Conservation (phyloP, 2,113 vertebrate species). For the Chaetorhynchus papuensis region DNA sequence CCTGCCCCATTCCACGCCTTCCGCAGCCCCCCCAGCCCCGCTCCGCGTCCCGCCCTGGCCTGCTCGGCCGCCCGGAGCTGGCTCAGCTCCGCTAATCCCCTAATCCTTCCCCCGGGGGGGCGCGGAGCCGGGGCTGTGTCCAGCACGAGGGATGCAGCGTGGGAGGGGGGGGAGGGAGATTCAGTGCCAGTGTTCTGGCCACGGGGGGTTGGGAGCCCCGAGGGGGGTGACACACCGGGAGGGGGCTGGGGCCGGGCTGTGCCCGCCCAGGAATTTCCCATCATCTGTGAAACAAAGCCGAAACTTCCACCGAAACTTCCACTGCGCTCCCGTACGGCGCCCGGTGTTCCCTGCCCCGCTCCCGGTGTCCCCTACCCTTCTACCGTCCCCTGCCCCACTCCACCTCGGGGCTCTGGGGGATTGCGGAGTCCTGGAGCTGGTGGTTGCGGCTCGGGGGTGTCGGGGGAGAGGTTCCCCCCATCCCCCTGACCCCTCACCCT, state of each 20-base stretch:
- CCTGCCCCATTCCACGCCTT: background rate
- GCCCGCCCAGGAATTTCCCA: slow-evolving; percentile 46
- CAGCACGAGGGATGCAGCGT: background rate
- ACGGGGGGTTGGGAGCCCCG: background rate
- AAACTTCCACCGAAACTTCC: background rate
- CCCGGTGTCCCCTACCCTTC: background rate
- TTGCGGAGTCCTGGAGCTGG: background rate
- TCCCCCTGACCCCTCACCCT: background rate
- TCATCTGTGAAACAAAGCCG: slow-evolving; percentile 19
- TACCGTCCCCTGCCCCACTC: background rate
- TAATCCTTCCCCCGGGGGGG: background rate
- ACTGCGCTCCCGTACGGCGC: background rate
- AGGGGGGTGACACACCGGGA: background rate
- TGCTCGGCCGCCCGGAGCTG: background rate
- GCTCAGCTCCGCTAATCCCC: slow-evolving; percentile 25
- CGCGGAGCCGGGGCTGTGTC: background rate
- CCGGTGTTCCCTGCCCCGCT: background rate
- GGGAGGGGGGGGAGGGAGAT: background rate
- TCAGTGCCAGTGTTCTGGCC: background rate
- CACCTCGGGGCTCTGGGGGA: background rate
- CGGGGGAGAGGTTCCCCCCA: background rate
- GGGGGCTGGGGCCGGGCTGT: background rate
- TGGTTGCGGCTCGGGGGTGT: background rate
- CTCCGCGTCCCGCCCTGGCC: background rate
- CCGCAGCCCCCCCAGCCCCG: background rate